Percentiles rank a stretch among this genome's conserved stretches.
Evolutionary conservation across 2,113 vertebrate genomes (phyloP).

Genomic region (Bufo bufo): DNA sequence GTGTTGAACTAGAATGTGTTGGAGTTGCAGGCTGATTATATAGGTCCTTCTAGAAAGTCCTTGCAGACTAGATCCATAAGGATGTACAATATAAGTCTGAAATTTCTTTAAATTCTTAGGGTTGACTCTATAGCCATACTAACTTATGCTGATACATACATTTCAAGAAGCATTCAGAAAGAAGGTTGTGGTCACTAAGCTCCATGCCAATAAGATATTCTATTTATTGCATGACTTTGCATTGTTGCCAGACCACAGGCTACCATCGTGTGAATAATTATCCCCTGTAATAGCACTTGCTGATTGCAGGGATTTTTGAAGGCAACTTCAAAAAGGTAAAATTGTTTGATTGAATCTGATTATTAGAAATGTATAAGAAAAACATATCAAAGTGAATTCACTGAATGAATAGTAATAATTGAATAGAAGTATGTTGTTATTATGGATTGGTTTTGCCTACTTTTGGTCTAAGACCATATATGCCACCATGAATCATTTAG

Average conservation of each 20-base stretch:
- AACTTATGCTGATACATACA: too few species aligned
- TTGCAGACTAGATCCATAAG: neutral
- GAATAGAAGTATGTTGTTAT: neutral
- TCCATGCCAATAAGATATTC: neutral
- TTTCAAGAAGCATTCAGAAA: neutral
- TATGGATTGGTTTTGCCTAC: neutral
- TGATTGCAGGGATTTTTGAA: too few species aligned
- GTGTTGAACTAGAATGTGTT: neutral
- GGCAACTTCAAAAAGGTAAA: neutral
- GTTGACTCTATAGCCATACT: neutral
- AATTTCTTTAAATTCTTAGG: neutral
- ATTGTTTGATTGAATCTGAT: neutral
- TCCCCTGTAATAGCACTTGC: neutral
- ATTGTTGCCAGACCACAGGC: neutral
- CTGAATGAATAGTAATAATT: neutral
- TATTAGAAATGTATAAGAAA: neutral
- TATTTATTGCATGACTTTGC: neutral
- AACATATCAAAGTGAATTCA: neutral
- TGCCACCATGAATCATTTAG: neutral
- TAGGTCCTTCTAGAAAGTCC: neutral
- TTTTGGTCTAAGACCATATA: neutral
- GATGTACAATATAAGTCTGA: neutral
- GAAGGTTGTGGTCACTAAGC: neutral
- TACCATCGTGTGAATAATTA: neutral
- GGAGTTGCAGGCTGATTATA: neutral